These are phyloP conservation scores for Platycheirus rosarum DNA, from an alignment of 2,888 invertebrate species.

Conservation along the genomic window DNA sequence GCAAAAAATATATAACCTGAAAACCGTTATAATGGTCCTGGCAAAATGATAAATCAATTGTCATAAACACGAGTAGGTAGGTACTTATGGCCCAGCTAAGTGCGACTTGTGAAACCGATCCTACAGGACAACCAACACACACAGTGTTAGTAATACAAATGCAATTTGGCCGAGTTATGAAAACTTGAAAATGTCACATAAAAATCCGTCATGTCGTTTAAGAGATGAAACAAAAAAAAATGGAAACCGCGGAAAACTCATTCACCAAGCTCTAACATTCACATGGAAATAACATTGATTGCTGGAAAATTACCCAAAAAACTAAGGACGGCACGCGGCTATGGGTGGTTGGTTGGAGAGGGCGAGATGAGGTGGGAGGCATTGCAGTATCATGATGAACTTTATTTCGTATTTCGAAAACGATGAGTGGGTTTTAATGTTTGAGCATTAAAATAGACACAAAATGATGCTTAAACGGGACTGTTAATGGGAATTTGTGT, in stretches of 20 bases:
- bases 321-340: conserved; percentile 35
- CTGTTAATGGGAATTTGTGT: conserved; percentile 58
- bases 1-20: conserved; percentile 38
- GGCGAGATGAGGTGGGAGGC: not conserved
- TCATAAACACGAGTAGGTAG: conserved; percentile 37
- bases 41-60: conserved; percentile 67
- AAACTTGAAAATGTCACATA: conserved; percentile 39
- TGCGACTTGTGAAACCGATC: conserved; percentile 44
- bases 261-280: conserved; percentile 38
- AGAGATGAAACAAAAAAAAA: conserved; percentile 9
- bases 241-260: conserved; percentile 19
- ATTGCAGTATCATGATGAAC: not conserved
- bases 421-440: conserved; percentile 63
- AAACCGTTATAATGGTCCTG: conserved; percentile 36
- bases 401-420: conserved; percentile 49
- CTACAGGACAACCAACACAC: conserved; percentile 26
- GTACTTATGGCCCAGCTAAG: conserved; percentile 34
- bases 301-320: conserved; percentile 63
- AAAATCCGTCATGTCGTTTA: not conserved
- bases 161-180: conserved; percentile 60
- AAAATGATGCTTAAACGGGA: conserved; percentile 37
- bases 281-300: conserved; percentile 63
- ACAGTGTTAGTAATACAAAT: conserved; percentile 38
- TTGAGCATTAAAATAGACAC: conserved; percentile 67
- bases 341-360: not conserved